Base-by-base conservation (phyloP, 2,797 vertebrate genomes). In the Hoplostethus mediterraneus region DNA sequence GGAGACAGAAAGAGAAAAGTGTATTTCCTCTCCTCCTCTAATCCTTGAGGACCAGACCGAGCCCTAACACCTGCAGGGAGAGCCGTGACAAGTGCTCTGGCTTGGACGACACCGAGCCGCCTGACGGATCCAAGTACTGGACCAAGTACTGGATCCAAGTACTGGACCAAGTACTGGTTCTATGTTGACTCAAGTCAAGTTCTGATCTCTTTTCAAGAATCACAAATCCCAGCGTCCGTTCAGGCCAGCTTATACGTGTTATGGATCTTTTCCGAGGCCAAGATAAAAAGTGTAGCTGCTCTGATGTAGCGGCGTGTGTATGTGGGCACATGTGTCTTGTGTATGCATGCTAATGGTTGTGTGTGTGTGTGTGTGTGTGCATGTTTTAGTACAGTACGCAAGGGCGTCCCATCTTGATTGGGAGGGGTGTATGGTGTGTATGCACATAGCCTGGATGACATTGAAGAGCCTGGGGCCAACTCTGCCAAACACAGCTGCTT, bases 401-500 rank as follows among this genome's bases (percentile, higher is more conserved):
- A 65, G 70, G 64, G 47, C 59, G 42, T 79, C 61, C 42, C 7
- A 4, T 12, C 12, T 8, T 48, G 49, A 51, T 63, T 3, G 67
- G 67, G 67, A 69, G 67, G 38, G 75, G 75, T 3, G 42, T 78
- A 75, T 73, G 63, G 67, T 60, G 75, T 84, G 71, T 87, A 85
- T 87, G 87, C 84, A 87, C 82, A 77, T 73, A 62, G 68, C 65
- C 77, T 82, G 76, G 80, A 86, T 87, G 86, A 89, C 82, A 88
- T 47, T 87, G 81, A 86, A 79, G 79, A 81, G 86, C 89, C 86
- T n/a, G 21, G 10, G 90, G 89, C 81, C 87, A 83, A 76, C 76
- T 52, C 82, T 78, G 81, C 88, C 85, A 88, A 91, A 90, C 89
- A 87, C 90, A 92, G 89, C 90, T 93, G 91, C 91, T 87, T 84